These are phyloP conservation scores for Calliphora vomitoria DNA, from an alignment of 2,888 invertebrate genomes.

Conservation along the genomic window DNA sequence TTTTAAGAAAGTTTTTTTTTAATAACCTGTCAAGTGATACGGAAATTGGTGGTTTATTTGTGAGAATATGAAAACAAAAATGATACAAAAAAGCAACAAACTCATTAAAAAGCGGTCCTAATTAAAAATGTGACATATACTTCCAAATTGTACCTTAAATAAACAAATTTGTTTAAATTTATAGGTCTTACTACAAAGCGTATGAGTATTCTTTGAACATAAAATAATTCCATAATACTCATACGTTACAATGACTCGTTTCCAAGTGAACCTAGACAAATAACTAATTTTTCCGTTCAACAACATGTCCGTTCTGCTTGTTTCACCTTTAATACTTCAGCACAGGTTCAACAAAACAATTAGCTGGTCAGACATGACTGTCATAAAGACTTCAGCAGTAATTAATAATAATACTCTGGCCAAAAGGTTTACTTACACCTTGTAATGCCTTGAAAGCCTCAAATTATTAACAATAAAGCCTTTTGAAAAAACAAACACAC, in stretches of 20 bases:
- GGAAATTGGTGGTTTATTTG: too few species aligned
- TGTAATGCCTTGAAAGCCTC: not conserved
- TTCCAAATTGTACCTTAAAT: too few species aligned
- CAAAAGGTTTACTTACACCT: not conserved
- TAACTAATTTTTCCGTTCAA: too few species aligned
- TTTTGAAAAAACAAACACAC: not conserved
- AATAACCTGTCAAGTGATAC: too few species aligned
- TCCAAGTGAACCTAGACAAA: too few species aligned
- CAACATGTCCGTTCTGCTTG: too few species aligned
- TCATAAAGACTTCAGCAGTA: not conserved
- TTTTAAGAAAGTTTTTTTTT: too few species aligned
- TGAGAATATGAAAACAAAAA: too few species aligned
- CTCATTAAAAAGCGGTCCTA: too few species aligned
- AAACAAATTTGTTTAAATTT: too few species aligned
- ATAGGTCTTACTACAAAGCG: not conserved
- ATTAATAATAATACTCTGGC: slow-evolving; percentile 2
- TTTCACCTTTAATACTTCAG: not conserved
- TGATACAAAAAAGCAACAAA: too few species aligned
- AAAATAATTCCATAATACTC: not conserved
- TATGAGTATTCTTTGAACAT: not conserved
- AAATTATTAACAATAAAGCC: slow-evolving; percentile 13
- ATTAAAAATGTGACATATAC: too few species aligned
- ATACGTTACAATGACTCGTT: not conserved
- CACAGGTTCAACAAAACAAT: not conserved
- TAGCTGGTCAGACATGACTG: not conserved